These are phyloP conservation scores for Spisula subtruncata DNA, from an alignment of 2,888 invertebrate species.

Conservation along the genomic window DNA sequence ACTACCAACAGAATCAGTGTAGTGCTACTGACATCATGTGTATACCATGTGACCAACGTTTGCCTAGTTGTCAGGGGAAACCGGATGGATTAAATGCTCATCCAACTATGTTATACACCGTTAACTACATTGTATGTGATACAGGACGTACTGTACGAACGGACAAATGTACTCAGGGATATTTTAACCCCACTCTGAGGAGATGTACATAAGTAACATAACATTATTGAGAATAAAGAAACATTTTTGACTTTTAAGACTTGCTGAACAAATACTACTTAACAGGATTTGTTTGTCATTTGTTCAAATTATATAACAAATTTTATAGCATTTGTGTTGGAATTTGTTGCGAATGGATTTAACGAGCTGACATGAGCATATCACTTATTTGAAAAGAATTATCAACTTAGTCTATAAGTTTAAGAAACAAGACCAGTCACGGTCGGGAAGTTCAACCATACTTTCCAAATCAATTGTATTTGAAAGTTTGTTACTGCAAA, in stretches of 20 bases:
- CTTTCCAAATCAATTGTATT: too few species aligned
- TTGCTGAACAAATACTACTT: too few species aligned
- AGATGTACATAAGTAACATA: slow-evolving; percentile 62
- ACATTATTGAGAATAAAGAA: not conserved
- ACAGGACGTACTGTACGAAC: slow-evolving; percentile 61
- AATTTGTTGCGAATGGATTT: not conserved
- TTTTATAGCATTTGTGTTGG: not conserved
- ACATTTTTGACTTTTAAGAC: too few species aligned
- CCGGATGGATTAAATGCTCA: slow-evolving; percentile 60
- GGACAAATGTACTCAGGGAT: slow-evolving; percentile 69
- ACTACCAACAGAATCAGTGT: slow-evolving; percentile 71
- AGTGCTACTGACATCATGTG: slow-evolving; percentile 50
- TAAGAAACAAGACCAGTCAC: too few species aligned
- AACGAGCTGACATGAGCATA: not conserved
- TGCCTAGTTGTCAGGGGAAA: slow-evolving; percentile 67
- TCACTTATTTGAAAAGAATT: not conserved
- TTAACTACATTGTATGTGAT: slow-evolving; percentile 55
- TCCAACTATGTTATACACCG: slow-evolving; percentile 36
- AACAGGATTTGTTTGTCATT: too few species aligned
- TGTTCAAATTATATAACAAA: not conserved
- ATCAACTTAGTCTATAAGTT: not conserved
- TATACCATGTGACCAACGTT: slow-evolving; percentile 67
- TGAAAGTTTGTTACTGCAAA: too few species aligned
- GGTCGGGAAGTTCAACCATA: too few species aligned
- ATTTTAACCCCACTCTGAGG: slow-evolving; percentile 69